phyloP scores from a whole-genome alignment of 2,888 invertebrate species.

The Galerucella pusilla region DNA sequence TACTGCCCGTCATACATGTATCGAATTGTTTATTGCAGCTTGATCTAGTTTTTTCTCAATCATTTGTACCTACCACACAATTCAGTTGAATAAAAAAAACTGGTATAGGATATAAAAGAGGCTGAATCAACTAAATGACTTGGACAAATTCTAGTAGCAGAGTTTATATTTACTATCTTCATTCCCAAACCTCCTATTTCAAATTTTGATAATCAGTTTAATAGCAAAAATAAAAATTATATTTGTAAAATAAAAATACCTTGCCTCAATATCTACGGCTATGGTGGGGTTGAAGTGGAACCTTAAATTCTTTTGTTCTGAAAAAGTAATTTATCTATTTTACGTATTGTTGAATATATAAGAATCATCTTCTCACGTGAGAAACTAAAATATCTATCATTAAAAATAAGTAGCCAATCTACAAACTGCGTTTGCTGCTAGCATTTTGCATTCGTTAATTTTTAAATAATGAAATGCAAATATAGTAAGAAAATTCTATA shows the following conservation, averaged over 20 bases:
- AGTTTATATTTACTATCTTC: too few species aligned
- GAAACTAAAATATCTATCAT: neutral
- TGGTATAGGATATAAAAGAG: too few species aligned
- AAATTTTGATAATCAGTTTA: too few species aligned
- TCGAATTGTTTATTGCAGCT: too few species aligned
- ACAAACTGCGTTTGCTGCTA: neutral
- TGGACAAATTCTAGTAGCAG: too few species aligned
- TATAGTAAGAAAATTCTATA: neutral
- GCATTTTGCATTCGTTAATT: neutral
- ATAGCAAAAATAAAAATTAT: too few species aligned
- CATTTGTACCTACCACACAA: too few species aligned
- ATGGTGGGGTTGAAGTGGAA: neutral
- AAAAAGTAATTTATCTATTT: neutral
- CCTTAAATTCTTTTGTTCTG: slow-evolving; percentile 4
- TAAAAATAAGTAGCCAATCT: slow-evolving; percentile 9
- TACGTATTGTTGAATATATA: slow-evolving; percentile 2
- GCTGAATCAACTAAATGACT: too few species aligned
- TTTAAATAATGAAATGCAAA: neutral
- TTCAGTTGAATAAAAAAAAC: too few species aligned
- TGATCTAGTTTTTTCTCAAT: too few species aligned
- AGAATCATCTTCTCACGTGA: neutral
- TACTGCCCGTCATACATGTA: too few species aligned
- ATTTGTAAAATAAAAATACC: neutral
- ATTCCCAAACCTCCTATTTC: too few species aligned
- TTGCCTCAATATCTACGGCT: neutral